Evolutionary conservation across 2,888 invertebrate genomes (phyloP), one percentile per base, ranked within the genome.

Genomic region (Heliconius hortense): DNA sequence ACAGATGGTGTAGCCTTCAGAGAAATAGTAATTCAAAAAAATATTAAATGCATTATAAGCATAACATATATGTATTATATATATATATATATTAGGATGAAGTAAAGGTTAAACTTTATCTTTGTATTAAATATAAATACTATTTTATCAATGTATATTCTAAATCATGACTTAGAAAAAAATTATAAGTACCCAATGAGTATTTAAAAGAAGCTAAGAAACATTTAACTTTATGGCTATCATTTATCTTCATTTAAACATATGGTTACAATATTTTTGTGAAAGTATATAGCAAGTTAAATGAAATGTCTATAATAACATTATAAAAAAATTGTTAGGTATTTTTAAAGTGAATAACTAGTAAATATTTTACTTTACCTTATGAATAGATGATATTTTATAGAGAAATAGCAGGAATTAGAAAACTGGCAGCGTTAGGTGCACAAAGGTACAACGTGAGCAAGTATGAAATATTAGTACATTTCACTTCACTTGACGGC

Each of bases 401-500:
- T 64, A n/a, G 13, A 24, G 13, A 64, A 39, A 64, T 64, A 64
- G 39, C 11, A 13, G n/a, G n/a, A n/a, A 64, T 35, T 2, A 5
- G n/a, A 64, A 26, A 60, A 60, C 15, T 43, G 39, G 24, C 15
- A 66, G 15, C 24, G n/a, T 18, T 48, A 18, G 7, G 48, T 18
- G 48, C 15, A 39, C 39, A 8, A 66, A 66, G 15, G n/a, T 24
- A 66, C 66, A 66, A 66, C 66, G 66, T 66, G 66, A 66, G 66
- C 66, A 66, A 66, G 39, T 66, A 43, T 24, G 66, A 66, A 66
- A 35, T 24, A 66, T 66, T 43, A 43, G 66, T 66, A 24, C 66
- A 66, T 66, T 66, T 66, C 66, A 66, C 66, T 24, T 35, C 39
- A 10, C 21, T 66, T 24, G 24, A 66, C 39, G 1, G 15, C 39